A percentile compares a stretch with the other conserved stretches of the same genome.
These are phyloP conservation scores for Noctua comes DNA, from an alignment of 2,888 invertebrate species.

Conservation along the genomic window DNA sequence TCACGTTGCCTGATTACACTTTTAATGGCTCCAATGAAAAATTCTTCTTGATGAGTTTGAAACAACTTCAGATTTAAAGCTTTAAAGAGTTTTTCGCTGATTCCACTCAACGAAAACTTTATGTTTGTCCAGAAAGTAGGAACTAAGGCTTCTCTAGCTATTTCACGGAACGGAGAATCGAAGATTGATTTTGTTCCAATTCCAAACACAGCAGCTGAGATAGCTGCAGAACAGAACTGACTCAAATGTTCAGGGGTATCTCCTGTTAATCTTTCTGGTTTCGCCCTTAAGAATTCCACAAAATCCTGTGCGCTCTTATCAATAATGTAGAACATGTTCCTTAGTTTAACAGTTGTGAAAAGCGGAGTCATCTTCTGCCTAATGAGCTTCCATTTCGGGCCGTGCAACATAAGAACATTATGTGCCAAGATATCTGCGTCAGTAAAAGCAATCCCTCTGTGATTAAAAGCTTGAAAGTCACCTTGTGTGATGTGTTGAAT, in stretches of 20 bases:
- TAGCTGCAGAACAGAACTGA: slow-evolving; percentile 75
- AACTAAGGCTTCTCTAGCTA: slow-evolving; percentile 65
- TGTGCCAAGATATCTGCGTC: slow-evolving; percentile 74
- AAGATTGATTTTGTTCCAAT: slow-evolving; percentile 77
- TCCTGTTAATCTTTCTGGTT: slow-evolving; percentile 68
- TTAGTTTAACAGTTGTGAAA: slow-evolving; percentile 81
- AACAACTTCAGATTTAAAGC: slow-evolving; percentile 73
- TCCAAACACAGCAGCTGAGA: slow-evolving; percentile 82
- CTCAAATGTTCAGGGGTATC: slow-evolving; percentile 69
- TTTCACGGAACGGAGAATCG: slow-evolving; percentile 77
- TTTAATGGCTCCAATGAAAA: slow-evolving; percentile 79
- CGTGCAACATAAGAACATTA: slow-evolving; percentile 74
- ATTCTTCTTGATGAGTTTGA: slow-evolving; percentile 70
- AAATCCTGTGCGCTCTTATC: slow-evolving; percentile 80
- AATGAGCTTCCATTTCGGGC: slow-evolving; percentile 80
- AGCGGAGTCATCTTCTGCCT: slow-evolving; percentile 80
- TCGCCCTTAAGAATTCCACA: slow-evolving; percentile 70
- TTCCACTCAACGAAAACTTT: slow-evolving; percentile 66
- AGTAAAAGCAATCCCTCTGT: slow-evolving; percentile 72
- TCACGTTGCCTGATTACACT: slow-evolving; percentile 75
- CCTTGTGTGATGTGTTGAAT: slow-evolving; percentile 72
- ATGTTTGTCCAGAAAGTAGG: slow-evolving; percentile 66
- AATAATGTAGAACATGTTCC: slow-evolving; percentile 81
- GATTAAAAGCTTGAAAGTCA: slow-evolving; percentile 75
- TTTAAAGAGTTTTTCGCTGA: slow-evolving; percentile 66